Conservation (phyloP, 2,888 invertebrate species). For the Notocelia uddmanniana region DNA sequence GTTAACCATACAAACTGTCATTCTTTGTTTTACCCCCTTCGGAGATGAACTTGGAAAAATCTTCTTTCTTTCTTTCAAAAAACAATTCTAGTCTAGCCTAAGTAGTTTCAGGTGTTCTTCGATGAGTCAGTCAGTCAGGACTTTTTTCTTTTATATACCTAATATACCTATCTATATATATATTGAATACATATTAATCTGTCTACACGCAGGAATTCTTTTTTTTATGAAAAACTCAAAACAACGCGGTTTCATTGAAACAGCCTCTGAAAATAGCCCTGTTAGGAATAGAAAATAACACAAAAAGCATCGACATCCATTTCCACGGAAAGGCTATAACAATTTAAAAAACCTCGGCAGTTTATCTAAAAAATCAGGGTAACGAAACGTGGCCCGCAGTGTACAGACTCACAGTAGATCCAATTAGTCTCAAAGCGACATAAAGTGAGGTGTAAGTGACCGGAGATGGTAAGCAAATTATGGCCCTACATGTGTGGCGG, state of each 20-base stretch:
- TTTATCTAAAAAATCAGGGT: slow-evolving; percentile 43
- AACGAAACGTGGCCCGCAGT: slow-evolving; percentile 40
- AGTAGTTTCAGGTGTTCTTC: too few relatives aligned
- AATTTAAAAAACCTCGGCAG: slow-evolving; percentile 38
- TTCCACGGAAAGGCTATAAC: slow-evolving; percentile 22
- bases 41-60: too few relatives aligned
- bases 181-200: neutral
- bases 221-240: neutral
- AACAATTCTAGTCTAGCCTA: too few relatives aligned
- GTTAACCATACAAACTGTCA: too few relatives aligned
- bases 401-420: slow-evolving; percentile 52
- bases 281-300: slow-evolving; percentile 13
- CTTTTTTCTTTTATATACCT: too few relatives aligned
- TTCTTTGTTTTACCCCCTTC: too few relatives aligned
- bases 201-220: neutral
- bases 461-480: slow-evolving; percentile 50
- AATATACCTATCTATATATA: too few relatives aligned
- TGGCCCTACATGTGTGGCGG: slow-evolving; percentile 21
- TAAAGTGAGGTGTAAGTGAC: slow-evolving; percentile 55
- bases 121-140: too few relatives aligned
- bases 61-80: too few relatives aligned
- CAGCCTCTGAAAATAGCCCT: neutral
- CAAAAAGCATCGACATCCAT: slow-evolving; percentile 10
- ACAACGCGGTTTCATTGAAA: neutral
- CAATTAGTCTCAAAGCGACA: slow-evolving; percentile 59